A percentile compares a stretch with the other conserved stretches of the same genome.
Conservation (phyloP, 2,113 vertebrate species). For the Coptodon rendalli region DNA sequence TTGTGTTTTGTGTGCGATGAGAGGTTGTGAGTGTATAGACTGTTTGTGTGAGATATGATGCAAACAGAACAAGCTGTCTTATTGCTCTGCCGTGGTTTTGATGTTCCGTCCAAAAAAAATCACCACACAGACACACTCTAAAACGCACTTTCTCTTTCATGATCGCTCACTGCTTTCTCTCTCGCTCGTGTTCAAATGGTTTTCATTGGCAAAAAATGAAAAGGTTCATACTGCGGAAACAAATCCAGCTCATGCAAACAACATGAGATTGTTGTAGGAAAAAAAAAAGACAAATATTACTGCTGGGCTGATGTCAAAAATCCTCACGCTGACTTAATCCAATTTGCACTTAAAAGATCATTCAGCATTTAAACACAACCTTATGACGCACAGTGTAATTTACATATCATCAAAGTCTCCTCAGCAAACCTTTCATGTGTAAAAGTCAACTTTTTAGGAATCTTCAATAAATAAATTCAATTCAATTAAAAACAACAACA, state of each 20-base stretch:
- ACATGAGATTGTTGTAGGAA: constrained; percentile 46
- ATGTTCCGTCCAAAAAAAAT: constrained; percentile 59
- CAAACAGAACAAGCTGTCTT: constrained; percentile 63
- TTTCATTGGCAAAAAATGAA: constrained; percentile 59
- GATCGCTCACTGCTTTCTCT: constrained; percentile 18
- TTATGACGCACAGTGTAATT: constrained; percentile 34
- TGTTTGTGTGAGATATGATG: constrained; percentile 54
- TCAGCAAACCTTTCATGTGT: constrained; percentile 50
- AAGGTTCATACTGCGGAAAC: constrained; percentile 44
- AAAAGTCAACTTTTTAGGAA: constrained; percentile 34
- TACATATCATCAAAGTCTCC: constrained; percentile 57
- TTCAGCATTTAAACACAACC: constrained; percentile 53
- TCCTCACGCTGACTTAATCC: constrained; percentile 45
- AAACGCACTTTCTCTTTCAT: constrained; percentile 29
- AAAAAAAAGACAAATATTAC: constrained; percentile 35
- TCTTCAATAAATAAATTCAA: background rate
- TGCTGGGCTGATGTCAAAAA: constrained; percentile 45
- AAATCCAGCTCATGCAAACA: constrained; percentile 62
- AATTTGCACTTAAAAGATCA: constrained; percentile 65
- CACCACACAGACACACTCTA: constrained; percentile 32
- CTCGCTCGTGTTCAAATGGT: constrained; percentile 48
- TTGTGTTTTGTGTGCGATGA: constrained; percentile 2
- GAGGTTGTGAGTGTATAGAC: constrained; percentile 11
- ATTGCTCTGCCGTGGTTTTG: constrained; percentile 54
- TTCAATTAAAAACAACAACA: background rate